These are phyloP conservation scores for Galerucella calmariensis DNA, from an alignment of 2,888 invertebrate species.

Conservation along the genomic window DNA sequence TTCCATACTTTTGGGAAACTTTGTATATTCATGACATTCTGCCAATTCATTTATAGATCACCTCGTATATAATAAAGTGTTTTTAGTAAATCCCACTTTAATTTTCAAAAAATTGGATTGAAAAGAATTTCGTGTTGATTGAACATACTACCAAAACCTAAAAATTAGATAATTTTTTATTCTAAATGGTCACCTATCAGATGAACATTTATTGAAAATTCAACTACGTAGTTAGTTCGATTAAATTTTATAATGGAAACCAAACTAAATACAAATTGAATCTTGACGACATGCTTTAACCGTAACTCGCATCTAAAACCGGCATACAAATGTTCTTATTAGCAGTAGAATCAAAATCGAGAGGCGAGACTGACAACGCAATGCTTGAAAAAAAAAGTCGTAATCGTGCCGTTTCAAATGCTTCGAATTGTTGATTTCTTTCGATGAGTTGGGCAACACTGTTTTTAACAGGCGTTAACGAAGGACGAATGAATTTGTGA, in stretches of 20 bases:
- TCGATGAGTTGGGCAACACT: neutral
- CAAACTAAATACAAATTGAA: neutral
- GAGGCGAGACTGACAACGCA: conserved; percentile 6
- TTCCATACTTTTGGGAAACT: no score
- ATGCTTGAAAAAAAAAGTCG: neutral
- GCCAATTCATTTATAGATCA: no score
- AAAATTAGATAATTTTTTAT: no score
- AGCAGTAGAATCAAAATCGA: conserved; percentile 1
- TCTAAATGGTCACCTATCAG: no score
- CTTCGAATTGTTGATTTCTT: conserved; percentile 16
- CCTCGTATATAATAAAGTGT: no score
- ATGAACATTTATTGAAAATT: no score
- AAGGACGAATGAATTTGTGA: neutral
- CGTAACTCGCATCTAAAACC: neutral
- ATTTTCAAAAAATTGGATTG: no score
- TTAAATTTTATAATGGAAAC: neutral
- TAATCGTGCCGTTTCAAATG: conserved; percentile 9
- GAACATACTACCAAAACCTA: no score
- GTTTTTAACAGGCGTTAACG: conserved; percentile 14
- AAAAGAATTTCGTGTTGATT: no score
- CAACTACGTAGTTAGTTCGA: neutral
- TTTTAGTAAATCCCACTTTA: no score
- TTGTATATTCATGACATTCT: no score
- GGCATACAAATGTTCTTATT: conserved; percentile 18
- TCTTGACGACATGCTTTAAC: neutral